phyloP scores from a whole-genome alignment of 2,113 vertebrate species.

The Actenoides lindsayi region DNA sequence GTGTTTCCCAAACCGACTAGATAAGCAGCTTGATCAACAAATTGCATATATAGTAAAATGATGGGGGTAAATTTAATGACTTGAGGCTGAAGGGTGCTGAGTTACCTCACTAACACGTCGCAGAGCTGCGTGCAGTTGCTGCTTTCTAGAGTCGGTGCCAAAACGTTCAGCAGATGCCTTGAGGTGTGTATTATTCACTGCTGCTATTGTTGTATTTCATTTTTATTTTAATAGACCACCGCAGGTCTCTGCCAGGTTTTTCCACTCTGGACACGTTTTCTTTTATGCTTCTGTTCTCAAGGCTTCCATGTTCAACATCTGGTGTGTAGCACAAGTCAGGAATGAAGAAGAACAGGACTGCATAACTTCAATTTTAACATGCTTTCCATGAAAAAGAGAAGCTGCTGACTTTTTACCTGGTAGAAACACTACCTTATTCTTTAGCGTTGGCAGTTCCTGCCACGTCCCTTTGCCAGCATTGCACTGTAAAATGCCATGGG shows the following conservation, averaged over 20 bases:
- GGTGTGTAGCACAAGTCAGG: neutral
- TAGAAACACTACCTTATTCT: neutral
- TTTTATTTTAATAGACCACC: neutral
- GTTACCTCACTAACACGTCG: fast-evolving
- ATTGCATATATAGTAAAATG: neutral
- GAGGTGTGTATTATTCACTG: neutral
- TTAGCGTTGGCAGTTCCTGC: neutral
- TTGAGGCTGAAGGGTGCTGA: neutral
- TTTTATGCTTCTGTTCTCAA: neutral
- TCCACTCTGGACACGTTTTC: neutral
- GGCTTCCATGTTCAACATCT: neutral
- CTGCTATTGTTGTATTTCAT: neutral
- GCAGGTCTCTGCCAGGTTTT: neutral
- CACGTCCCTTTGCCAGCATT: neutral
- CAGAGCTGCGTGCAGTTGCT: neutral
- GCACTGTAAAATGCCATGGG: neutral
- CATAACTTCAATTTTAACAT: neutral
- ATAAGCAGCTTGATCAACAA: neutral
- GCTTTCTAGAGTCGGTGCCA: neutral
- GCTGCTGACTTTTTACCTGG: neutral
- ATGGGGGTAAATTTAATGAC: neutral
- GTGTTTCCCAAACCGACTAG: neutral
- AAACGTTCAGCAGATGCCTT: neutral
- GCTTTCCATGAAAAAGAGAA: neutral
- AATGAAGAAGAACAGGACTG: neutral